Evolutionary conservation across 2,797 vertebrate genomes (phyloP).

Genomic region (Rhinella marina): DNA sequence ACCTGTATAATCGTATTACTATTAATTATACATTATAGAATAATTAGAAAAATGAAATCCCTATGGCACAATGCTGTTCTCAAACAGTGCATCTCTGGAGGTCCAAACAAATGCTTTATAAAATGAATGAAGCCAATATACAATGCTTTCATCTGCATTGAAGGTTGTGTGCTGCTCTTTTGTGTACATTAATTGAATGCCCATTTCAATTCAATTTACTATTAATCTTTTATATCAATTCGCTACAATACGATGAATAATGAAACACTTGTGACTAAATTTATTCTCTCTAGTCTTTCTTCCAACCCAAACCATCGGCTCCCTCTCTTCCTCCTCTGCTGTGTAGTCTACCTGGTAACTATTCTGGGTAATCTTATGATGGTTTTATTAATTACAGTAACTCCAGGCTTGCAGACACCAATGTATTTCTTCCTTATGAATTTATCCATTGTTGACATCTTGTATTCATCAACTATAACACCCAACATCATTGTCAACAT

Average conservation of each 20-base stretch:
- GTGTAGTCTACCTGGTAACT: not conserved
- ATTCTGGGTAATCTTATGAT: not conserved
- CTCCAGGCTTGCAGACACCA: not conserved
- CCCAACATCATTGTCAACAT: not conserved
- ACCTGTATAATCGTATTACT: not conserved
- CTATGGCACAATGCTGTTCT: not conserved
- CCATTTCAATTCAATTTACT: not conserved
- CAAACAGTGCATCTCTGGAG: not conserved
- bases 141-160: not conserved
- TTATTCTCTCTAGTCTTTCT: not conserved
- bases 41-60: not conserved
- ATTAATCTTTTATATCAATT: not conserved
- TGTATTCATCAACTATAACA: not conserved
- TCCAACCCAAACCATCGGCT: not conserved
- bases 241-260: not conserved
- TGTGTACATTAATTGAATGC: not conserved
- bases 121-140: not conserved
- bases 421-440: constrained; percentile 14
- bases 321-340: not conserved
- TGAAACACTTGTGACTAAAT: not conserved
- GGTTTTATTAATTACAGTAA: not conserved
- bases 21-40: not conserved
- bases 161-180: not conserved
- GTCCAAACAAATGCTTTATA: not conserved
- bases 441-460: not conserved